Percentiles rank a stretch among this genome's conserved stretches.
phyloP scores from a whole-genome alignment of 2,888 invertebrate genomes.

The Mimachlamys varia region DNA sequence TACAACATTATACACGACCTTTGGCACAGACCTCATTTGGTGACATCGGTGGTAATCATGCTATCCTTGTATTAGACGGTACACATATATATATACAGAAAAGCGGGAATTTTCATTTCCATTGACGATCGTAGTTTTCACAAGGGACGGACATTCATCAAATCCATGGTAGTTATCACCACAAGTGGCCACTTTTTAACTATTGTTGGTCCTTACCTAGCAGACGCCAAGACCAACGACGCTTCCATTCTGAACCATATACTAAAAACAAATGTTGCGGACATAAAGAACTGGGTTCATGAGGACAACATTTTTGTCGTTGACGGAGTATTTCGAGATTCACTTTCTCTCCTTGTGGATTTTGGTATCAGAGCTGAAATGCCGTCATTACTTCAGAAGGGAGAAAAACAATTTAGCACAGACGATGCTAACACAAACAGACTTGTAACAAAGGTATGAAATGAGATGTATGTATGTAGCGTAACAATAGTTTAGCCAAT shows the following conservation, averaged over 20 bases:
- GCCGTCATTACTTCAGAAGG: too few relatives aligned
- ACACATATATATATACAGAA: constrained; percentile 59
- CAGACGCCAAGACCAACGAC: constrained; percentile 53
- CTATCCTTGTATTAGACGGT: constrained; percentile 57
- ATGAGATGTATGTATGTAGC: too few relatives aligned
- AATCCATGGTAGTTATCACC: constrained; percentile 57
- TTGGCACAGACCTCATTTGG: too few relatives aligned
- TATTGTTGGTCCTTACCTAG: too few relatives aligned
- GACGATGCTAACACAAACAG: too few relatives aligned
- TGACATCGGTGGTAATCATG: too few relatives aligned
- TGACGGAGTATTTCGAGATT: constrained; percentile 56
- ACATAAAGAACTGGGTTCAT: constrained; percentile 50
- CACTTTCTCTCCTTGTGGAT: constrained; percentile 51
- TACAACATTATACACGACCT: constrained; percentile 47
- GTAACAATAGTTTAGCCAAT: too few relatives aligned
- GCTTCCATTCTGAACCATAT: constrained; percentile 56
- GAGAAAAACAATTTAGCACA: too few relatives aligned
- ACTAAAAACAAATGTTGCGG: constrained; percentile 53
- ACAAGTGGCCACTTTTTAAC: too few relatives aligned
- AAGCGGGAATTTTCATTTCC: constrained; percentile 53
- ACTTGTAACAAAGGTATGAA: constrained; percentile 54
- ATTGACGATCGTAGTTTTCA: constrained; percentile 50
- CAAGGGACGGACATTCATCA: constrained; percentile 53
- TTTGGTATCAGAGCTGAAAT: constrained; percentile 52
- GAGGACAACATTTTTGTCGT: constrained; percentile 53